phyloP scores from a whole-genome alignment of 2,797 vertebrate genomes.

The Iguana delicatissima region DNA sequence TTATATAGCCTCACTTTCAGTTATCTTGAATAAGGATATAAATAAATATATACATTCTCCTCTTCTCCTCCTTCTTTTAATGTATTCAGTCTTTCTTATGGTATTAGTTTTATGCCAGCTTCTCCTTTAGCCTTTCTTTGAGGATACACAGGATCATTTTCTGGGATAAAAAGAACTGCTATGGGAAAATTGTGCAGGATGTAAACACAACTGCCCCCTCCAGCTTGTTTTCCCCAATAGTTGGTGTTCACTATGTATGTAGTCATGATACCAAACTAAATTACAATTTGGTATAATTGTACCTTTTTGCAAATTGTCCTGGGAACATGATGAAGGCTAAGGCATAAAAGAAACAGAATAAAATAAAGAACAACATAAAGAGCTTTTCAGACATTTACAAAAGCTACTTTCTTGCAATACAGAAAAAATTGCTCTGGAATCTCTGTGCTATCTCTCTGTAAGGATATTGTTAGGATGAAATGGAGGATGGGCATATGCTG shows the following conservation, averaged over 20 bases:
- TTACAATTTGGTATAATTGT: neutral
- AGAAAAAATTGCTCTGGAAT: too few relatives aligned
- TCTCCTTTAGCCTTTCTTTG: neutral
- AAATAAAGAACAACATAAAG: neutral
- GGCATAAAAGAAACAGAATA: neutral
- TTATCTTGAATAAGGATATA: neutral
- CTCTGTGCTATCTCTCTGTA: neutral
- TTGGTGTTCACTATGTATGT: neutral
- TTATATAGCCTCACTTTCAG: neutral
- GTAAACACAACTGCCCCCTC: neutral
- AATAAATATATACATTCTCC: neutral
- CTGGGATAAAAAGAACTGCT: neutral
- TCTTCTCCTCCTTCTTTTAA: neutral
- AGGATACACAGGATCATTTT: neutral
- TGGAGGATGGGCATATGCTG: neutral
- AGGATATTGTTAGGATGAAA: neutral
- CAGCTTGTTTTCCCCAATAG: neutral
- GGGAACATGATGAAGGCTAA: neutral
- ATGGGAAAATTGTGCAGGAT: neutral
- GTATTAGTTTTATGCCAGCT: neutral
- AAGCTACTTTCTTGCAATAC: neutral
- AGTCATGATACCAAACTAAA: neutral
- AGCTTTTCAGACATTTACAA: neutral
- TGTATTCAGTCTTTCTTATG: neutral
- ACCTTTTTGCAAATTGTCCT: neutral